Evolutionary conservation across 2,113 vertebrate genomes (phyloP), one percentile per base, ranked within the genome.

Genomic region (Cyanoderma ruficeps): DNA sequence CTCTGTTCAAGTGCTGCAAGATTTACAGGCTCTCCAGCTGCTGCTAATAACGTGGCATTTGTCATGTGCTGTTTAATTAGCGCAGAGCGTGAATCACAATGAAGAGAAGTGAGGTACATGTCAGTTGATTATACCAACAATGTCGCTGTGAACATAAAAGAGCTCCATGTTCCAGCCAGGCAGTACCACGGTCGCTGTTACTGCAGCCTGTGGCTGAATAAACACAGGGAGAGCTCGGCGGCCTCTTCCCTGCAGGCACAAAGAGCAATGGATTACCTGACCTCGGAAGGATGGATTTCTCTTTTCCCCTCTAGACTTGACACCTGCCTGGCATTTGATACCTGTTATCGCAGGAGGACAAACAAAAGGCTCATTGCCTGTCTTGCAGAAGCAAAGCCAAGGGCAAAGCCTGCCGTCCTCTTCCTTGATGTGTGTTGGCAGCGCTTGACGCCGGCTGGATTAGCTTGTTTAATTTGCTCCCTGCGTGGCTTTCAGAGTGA

Each of bases 31-130:
- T 83, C 75, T 70, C 27, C 50, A 68, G 87, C 75, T 80, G 75
- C 71, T 88, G 64, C 68, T 93, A 90, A 68, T 86, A 78, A 74
- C 0, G 0, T 27, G 47, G 56, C 55, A 78, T 94, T 96, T 86
- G 55, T 88, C 93, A 86, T 70, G 39, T 91, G 71, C 87, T 70
- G 47, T 70, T 94, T 91, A 93, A 90, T 93, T 90, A 95, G 56
- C 50, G 60, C 16, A 25, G 64, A 79, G 47, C 35, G 31, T 92
- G 82, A 94, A 90, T 95, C 79, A 72, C 74, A 86, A 37, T 90
- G 78, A 91, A 80, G 82, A 80, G 31, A 92, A 56, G n/a, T 0
- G 12, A 93, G 18, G 44, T 64, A 83, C 83, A 49, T 78, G 60
- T 55, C 76, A 57, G 52, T 56, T 94, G 67, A 67, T 89, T 88